phyloP scores from a whole-genome alignment of 2,888 invertebrate genomes.

The Microplitis deprimator region DNA sequence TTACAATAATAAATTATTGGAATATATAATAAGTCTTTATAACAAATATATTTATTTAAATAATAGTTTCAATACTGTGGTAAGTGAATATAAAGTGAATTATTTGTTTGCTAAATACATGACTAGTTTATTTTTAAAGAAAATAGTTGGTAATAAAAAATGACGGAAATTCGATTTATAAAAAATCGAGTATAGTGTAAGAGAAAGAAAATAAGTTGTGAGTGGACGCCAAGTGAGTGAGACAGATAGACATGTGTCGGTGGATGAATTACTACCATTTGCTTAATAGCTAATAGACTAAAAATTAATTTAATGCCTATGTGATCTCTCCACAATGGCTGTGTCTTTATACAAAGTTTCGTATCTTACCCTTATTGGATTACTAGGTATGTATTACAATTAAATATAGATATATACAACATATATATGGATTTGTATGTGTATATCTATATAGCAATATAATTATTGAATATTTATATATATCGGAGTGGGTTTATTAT shows the following conservation, averaged over 20 bases:
- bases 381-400: constrained; percentile 62
- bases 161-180: constrained; percentile 34
- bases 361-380: constrained; percentile 63
- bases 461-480: constrained; percentile 15
- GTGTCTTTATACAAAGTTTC: constrained; percentile 65
- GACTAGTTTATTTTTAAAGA: too few relatives aligned
- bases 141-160: constrained; percentile 23
- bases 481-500: constrained; percentile 24
- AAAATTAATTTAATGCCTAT: constrained; percentile 66
- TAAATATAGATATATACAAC: constrained; percentile 12
- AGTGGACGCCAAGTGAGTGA: constrained; percentile 32
- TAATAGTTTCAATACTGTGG: too few relatives aligned
- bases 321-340: constrained; percentile 65
- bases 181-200: constrained; percentile 10
- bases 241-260: constrained; percentile 53
- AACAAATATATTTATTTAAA: background rate
- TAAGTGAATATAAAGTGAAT: background rate
- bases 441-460: background rate
- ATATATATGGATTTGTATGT: constrained; percentile 23
- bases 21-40: background rate
- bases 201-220: constrained; percentile 15
- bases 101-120: too few relatives aligned
- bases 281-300: constrained; percentile 67
- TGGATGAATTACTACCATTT: constrained; percentile 63
- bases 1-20: constrained; percentile 14